Conservation (phyloP, 2,113 vertebrate species). For the Cercopithecus mona region DNA sequence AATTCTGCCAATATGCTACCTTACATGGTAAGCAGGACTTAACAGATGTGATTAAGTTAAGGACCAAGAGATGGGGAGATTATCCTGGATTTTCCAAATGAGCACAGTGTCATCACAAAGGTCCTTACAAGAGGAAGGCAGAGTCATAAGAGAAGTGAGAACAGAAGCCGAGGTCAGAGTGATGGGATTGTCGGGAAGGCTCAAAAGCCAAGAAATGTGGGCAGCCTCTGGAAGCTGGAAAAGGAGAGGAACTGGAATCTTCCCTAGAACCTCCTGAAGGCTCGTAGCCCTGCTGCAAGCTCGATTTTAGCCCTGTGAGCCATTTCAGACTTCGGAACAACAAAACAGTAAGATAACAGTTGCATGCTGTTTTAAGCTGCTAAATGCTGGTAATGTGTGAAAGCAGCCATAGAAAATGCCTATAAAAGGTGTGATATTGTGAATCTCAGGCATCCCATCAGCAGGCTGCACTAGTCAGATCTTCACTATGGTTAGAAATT, state of each 20-base stretch:
- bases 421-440: background rate
- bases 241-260: background rate
- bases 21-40: background rate
- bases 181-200: background rate
- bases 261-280: background rate
- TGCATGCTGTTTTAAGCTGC: background rate
- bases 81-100: background rate
- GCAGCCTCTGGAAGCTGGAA: background rate
- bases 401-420: background rate
- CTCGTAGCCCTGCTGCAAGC: background rate
- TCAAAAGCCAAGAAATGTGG: background rate
- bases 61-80: background rate
- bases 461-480: background rate
- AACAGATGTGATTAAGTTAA: background rate
- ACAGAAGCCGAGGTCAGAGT: background rate
- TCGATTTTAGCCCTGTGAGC: background rate
- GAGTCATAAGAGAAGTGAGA: background rate
- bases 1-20: background rate
- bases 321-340: background rate
- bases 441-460: background rate
- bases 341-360: background rate
- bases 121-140: background rate
- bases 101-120: background rate
- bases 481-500: background rate
- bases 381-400: background rate